A percentile compares a stretch with the other conserved stretches of the same genome.
These are phyloP conservation scores for Hyposoter dolosus DNA, from an alignment of 2,888 invertebrate genomes.

Conservation along the genomic window DNA sequence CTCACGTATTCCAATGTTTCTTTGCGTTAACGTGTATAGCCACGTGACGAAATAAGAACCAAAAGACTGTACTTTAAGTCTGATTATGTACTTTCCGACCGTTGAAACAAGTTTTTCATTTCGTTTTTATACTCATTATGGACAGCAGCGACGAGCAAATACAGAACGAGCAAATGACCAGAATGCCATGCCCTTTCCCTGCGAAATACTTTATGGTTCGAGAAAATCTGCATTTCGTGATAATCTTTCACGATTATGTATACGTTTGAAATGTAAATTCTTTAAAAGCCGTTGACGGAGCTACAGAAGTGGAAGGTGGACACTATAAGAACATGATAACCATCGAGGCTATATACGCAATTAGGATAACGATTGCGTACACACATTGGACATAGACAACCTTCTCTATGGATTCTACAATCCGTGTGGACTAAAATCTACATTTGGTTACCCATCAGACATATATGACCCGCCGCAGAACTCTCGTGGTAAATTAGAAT, in stretches of 20 bases:
- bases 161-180: neutral
- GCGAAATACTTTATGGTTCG: neutral
- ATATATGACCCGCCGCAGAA: constrained; percentile 5
- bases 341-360: constrained; percentile 2
- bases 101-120: neutral
- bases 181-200: neutral
- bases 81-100: neutral
- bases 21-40: neutral
- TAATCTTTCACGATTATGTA: neutral
- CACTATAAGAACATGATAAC: constrained; percentile 12
- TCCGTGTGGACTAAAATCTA: constrained; percentile 14
- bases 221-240: neutral
- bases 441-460: constrained; percentile 12
- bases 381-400: neutral
- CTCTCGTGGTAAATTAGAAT: constrained; percentile 55
- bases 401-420: neutral
- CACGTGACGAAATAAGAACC: too few relatives aligned
- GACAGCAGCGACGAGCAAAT: neutral
- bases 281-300: neutral
- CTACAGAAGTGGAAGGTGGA: neutral
- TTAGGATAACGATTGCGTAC: constrained; percentile 11
- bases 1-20: constrained; percentile 29
- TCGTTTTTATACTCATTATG: neutral
- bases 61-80: neutral
- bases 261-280: constrained; percentile 17